Base-by-base conservation (phyloP, 1,140 invertebrate species). In the Halictus rubicundus region DNA sequence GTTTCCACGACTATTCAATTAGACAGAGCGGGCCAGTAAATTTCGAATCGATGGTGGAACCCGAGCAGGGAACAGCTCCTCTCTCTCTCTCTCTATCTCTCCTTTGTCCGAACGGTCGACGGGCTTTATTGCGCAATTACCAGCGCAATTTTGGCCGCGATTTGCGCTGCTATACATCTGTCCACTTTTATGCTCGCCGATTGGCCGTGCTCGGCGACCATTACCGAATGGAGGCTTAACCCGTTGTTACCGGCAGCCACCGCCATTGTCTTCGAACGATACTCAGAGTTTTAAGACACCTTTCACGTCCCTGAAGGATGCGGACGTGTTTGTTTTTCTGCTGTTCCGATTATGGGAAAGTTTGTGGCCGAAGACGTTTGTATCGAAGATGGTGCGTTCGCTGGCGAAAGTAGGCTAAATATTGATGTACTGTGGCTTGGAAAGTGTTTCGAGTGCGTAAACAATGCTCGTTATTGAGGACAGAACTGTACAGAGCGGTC, bases 121-220 rank as follows among this genome's bases (percentile, higher is more conserved):
- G 19, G 79, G 86, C 73, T 89, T 91, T 89, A 91, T 92, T 93
- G 91, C 86, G 88, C 87, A 92, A 92, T 93, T 92, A 92, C 88
- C 72, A 75, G 82, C 85, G 90, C 87, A 89, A 92, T 92, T 92
- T 91, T 81, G 88, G 84, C 78, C 86, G 82, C 85, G 88, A 89
- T 92, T 90, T 83, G 68, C 37, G 19, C 64, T 42, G 37, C 71
- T 71, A 66, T 70, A 64, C 57, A 75, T 73, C 64, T 74, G 74
- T 75, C 80, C 83, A 76, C 74, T 72, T 85, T 83, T 80, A 66
- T 21, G 54, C 54, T 0, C 37, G 52, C 19, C 63, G 54, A 68
- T 76, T 68, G 64, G 46, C 16, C 23, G 6, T 14, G 59, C 59
- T 10, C 1, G 21, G 64, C n/a, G 19, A 46, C 64, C 64, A 46